A percentile compares a stretch with the other conserved stretches of the same genome.
Evolutionary conservation across 2,888 invertebrate genomes (phyloP).

Genomic region (Caenorhabditis doughertyi): DNA sequence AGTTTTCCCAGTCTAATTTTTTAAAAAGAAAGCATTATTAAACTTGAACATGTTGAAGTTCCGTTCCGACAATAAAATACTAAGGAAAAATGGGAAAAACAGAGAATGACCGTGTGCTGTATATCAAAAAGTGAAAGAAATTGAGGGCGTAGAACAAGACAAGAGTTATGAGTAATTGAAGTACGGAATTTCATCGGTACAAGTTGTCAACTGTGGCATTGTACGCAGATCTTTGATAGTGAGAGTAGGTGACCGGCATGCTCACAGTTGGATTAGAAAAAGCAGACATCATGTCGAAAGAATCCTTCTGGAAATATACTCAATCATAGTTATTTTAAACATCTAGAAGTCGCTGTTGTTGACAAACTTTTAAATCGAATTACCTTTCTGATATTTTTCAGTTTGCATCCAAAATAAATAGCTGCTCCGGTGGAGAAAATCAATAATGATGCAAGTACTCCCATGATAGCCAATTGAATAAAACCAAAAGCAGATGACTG

Average conservation of each 20-base stretch:
- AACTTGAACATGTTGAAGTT: too few species aligned
- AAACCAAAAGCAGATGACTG: slow-evolving; percentile 16
- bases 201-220: slow-evolving; percentile 47
- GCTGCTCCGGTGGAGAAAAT: slow-evolving; percentile 37
- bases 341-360: background rate
- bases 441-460: slow-evolving; percentile 22
- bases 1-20: too few species aligned
- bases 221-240: slow-evolving; percentile 53
- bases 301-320: slow-evolving; percentile 50
- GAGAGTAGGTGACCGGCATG: slow-evolving; percentile 56
- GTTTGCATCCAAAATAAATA: slow-evolving; percentile 57
- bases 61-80: too few species aligned
- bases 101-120: slow-evolving; percentile 58
- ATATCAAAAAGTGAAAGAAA: slow-evolving; percentile 46
- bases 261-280: slow-evolving; percentile 53
- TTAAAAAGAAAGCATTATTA: too few species aligned
- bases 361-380: slow-evolving; percentile 18
- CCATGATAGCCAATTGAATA: slow-evolving; percentile 32
- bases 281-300: slow-evolving; percentile 63
- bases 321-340: too few species aligned
- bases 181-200: slow-evolving; percentile 43
- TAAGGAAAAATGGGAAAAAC: slow-evolving; percentile 6
- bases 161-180: slow-evolving; percentile 7
- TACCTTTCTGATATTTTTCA: slow-evolving; percentile 49
- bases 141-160: slow-evolving; percentile 36